phyloP scores from a whole-genome alignment of 92 coral and sea anemone species.

The Siderastrea radians region DNA sequence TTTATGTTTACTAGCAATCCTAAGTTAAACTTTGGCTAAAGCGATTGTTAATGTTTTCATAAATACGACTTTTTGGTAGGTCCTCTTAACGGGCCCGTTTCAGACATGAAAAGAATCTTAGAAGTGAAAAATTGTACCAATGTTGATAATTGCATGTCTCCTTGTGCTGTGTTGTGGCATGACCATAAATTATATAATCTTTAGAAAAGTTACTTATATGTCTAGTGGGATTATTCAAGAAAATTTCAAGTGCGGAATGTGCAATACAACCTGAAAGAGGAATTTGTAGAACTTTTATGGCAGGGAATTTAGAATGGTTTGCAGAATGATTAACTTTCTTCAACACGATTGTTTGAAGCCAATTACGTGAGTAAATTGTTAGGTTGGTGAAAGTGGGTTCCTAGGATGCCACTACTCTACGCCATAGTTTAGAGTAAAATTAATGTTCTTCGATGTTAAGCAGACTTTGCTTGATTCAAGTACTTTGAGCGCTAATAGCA shows the following conservation, averaged over 20 bases:
- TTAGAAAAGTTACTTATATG: constrained; percentile 22
- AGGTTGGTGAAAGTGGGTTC: neutral
- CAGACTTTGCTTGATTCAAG: constrained; percentile 5
- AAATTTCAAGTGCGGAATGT: constrained; percentile 9
- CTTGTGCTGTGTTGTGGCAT: constrained; percentile 14
- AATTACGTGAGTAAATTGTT: neutral
- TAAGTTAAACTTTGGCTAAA: constrained; percentile 27
- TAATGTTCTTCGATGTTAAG: too few relatives aligned
- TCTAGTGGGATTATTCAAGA: constrained; percentile 45
- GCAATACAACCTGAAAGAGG: constrained; percentile 10
- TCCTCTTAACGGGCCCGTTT: neutral
- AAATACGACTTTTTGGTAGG: neutral
- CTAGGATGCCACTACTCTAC: too few relatives aligned
- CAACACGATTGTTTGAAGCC: neutral
- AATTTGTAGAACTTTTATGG: constrained; percentile 18
- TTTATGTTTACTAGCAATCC: constrained; percentile 8
- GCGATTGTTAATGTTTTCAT: neutral
- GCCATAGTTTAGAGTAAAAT: neutral
- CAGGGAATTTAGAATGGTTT: neutral
- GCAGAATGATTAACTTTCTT: neutral
- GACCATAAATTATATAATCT: constrained; percentile 7
- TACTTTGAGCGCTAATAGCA: neutral
- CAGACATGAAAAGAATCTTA: constrained; percentile 36
- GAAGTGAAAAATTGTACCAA: neutral
- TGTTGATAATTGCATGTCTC: neutral